These are phyloP conservation scores for Meganola albula DNA, from an alignment of 2,888 invertebrate genomes.

Conservation along the genomic window DNA sequence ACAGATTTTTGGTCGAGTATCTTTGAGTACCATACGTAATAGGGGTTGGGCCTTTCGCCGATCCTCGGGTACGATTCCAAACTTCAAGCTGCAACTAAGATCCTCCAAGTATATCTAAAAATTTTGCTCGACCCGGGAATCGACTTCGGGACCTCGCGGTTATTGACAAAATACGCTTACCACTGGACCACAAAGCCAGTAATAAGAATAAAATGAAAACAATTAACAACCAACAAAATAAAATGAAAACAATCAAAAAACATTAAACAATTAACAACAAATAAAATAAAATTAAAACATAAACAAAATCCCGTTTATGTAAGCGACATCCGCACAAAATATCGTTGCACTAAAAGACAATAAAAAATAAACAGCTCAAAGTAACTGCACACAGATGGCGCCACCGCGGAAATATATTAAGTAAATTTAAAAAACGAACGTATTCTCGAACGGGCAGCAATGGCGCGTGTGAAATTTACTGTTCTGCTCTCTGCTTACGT, in stretches of 20 bases:
- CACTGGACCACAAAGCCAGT: too few species aligned
- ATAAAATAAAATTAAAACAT: constrained; percentile 10
- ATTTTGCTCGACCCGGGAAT: too few species aligned
- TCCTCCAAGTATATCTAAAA: too few species aligned
- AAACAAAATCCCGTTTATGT: constrained; percentile 25
- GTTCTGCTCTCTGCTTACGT: constrained; percentile 39
- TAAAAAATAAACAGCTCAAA: constrained; percentile 33
- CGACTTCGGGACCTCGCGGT: too few species aligned
- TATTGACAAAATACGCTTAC: too few species aligned
- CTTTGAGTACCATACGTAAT: too few species aligned
- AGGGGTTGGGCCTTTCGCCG: too few species aligned
- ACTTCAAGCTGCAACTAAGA: too few species aligned
- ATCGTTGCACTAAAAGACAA: constrained; percentile 26
- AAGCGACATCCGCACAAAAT: constrained; percentile 25
- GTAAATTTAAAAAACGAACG: constrained; percentile 64
- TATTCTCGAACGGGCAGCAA: constrained; percentile 45
- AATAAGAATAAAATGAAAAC: too few species aligned
- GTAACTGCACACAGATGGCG: constrained; percentile 57
- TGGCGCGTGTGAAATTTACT: constrained; percentile 65
- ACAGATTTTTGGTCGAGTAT: too few species aligned
- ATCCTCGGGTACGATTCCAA: too few species aligned
- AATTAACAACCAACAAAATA: too few species aligned
- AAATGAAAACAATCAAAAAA: neutral
- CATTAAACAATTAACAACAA: neutral
- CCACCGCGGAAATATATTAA: constrained; percentile 61